These are phyloP conservation scores for Ophion slaviceki DNA, from an alignment of 2,888 invertebrate genomes.

Conservation along the genomic window DNA sequence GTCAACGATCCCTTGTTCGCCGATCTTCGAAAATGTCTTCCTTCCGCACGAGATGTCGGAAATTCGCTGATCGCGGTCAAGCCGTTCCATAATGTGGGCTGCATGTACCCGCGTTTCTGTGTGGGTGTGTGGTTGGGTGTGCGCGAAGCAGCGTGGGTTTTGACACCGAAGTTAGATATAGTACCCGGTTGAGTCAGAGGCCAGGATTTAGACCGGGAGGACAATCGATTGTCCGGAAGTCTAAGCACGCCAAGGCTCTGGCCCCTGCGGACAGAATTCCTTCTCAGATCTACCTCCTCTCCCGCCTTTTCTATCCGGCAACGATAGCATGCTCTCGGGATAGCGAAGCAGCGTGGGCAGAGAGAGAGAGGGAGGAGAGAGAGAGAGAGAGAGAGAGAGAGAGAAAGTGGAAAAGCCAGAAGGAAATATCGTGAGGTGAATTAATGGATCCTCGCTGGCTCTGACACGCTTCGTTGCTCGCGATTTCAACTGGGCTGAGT, in stretches of 20 bases:
- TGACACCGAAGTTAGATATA: slow-evolving; percentile 26
- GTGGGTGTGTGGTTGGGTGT: not conserved
- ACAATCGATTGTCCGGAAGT: slow-evolving; percentile 58
- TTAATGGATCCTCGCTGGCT: slow-evolving; percentile 62
- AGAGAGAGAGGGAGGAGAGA: slow-evolving; percentile 16
- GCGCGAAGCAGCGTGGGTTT: not conserved
- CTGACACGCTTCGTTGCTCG: slow-evolving; percentile 62
- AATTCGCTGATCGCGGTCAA: slow-evolving; percentile 46
- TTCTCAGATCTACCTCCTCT: not conserved
- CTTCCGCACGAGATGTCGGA: slow-evolving; percentile 26
- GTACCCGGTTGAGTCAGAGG: slow-evolving; percentile 27
- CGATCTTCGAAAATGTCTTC: slow-evolving; percentile 51
- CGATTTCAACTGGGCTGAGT: slow-evolving; percentile 47
- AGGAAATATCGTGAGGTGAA: slow-evolving; percentile 58
- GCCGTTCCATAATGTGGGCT: slow-evolving; percentile 9
- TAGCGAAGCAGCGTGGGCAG: slow-evolving; percentile 8
- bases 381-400: not conserved
- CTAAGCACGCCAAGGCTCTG: slow-evolving; percentile 33
- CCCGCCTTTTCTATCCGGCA: slow-evolving; percentile 3
- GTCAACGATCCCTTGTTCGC: slow-evolving; percentile 48
- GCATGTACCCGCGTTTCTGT: not conserved
- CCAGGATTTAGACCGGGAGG: slow-evolving; percentile 27
- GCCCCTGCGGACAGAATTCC: slow-evolving; percentile 39
- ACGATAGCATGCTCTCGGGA: slow-evolving; percentile 43
- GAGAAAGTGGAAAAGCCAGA: slow-evolving; percentile 35